Evolutionary conservation across 2,888 invertebrate species (phyloP).

Genomic region (Lomographa bimaculata): DNA sequence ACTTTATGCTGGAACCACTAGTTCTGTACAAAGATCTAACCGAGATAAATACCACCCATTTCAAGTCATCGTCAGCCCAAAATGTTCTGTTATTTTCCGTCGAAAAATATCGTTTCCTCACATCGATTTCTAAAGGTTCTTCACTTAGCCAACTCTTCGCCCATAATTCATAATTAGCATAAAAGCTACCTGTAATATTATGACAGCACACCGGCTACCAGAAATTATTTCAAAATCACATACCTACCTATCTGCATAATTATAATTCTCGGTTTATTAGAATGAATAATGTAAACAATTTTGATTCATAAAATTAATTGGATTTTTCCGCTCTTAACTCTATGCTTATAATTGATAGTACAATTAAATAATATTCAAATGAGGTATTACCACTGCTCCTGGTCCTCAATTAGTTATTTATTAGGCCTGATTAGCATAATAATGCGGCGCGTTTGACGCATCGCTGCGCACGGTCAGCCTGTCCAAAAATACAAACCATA

Average conservation of each 20-base stretch:
- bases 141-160: no score
- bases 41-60: no score
- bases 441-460: conserved; percentile 28
- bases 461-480: conserved; percentile 15
- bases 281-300: conserved; percentile 35
- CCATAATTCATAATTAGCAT: no score
- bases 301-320: conserved; percentile 37
- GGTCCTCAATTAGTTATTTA: conserved; percentile 45
- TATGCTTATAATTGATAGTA: conserved; percentile 33
- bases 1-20: no score
- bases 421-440: conserved; percentile 45
- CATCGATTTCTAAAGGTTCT: no score
- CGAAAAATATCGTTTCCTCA: no score
- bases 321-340: conserved; percentile 33
- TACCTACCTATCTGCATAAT: conserved; percentile 17
- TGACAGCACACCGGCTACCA: conserved; percentile 1
- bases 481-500: not conserved
- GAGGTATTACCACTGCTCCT: conserved; percentile 34
- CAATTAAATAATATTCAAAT: conserved; percentile 39
- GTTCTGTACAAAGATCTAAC: no score
- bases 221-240: conserved; percentile 14
- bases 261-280: conserved; percentile 18
- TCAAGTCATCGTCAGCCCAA: no score
- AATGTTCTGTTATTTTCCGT: no score
- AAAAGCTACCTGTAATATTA: no score